phyloP scores from a whole-genome alignment of 2,888 invertebrate genomes.

The Hemaris fuciformis region DNA sequence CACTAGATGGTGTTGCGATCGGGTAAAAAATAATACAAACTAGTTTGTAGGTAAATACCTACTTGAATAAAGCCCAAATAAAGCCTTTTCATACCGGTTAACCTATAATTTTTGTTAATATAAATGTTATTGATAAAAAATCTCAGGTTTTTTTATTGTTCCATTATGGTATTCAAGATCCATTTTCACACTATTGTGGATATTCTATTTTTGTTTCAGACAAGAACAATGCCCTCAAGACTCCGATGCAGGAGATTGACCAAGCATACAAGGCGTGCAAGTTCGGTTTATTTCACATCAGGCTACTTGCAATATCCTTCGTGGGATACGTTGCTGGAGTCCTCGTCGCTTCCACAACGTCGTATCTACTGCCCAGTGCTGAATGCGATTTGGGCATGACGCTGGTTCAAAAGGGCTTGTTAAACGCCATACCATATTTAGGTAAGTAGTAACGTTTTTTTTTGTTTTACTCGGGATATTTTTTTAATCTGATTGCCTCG shows the following conservation, averaged over 20 bases:
- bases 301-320: conserved; percentile 43
- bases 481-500: too few species aligned
- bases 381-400: conserved; percentile 66
- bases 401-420: conserved; percentile 55
- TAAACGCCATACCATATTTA: conserved; percentile 60
- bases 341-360: conserved; percentile 45
- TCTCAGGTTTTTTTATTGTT: too few species aligned
- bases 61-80: too few species aligned
- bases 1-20: too few species aligned
- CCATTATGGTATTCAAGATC: too few species aligned
- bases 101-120: too few species aligned
- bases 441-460: too few species aligned
- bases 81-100: too few species aligned
- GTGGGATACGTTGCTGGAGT: conserved; percentile 45
- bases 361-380: conserved; percentile 58
- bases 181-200: not conserved
- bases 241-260: conserved; percentile 58
- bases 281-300: conserved; percentile 57
- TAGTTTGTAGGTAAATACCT: too few species aligned
- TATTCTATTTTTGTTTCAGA: conserved; percentile 32
- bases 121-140: too few species aligned
- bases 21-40: too few species aligned
- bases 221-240: conserved; percentile 32
- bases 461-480: too few species aligned
- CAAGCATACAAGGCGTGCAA: conserved; percentile 53